Evolutionary conservation across 2,797 vertebrate species (phyloP).

Genomic region (Gadopsis bispinosus): DNA sequence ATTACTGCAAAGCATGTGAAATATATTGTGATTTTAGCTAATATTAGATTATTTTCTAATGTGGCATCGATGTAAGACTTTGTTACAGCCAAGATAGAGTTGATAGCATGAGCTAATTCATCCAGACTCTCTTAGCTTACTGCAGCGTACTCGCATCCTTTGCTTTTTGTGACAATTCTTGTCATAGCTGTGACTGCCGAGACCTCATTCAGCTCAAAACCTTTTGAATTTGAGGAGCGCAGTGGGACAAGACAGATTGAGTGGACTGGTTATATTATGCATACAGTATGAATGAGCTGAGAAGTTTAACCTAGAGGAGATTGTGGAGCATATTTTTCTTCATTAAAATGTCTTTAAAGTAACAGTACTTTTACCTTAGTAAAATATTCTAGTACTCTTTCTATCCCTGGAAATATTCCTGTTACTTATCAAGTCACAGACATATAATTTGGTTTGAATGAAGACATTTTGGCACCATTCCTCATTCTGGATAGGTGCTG

Average conservation of each 20-base stretch:
- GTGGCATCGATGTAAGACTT: too few relatives aligned
- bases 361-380: not conserved
- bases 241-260: not conserved
- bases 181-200: too few relatives aligned
- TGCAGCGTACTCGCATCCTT: too few relatives aligned
- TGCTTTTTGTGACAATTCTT: too few relatives aligned
- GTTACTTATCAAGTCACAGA: slow-evolving; percentile 2
- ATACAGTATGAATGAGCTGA: not conserved
- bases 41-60: too few relatives aligned
- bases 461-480: slow-evolving; percentile 26
- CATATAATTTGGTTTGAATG: slow-evolving; percentile 29
- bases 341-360: not conserved
- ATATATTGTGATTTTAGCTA: too few relatives aligned
- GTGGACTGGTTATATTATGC: not conserved
- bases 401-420: not conserved
- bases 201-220: too few relatives aligned
- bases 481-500: not conserved
- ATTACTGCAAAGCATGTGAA: too few relatives aligned
- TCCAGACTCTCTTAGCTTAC: too few relatives aligned
- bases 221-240: not conserved
- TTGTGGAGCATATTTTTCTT: not conserved
- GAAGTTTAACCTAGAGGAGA: not conserved
- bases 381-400: too few relatives aligned
- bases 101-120: too few relatives aligned
- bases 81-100: too few relatives aligned